Conservation (phyloP, 2,797 vertebrate species). For the Lagorchestes hirsutus region DNA sequence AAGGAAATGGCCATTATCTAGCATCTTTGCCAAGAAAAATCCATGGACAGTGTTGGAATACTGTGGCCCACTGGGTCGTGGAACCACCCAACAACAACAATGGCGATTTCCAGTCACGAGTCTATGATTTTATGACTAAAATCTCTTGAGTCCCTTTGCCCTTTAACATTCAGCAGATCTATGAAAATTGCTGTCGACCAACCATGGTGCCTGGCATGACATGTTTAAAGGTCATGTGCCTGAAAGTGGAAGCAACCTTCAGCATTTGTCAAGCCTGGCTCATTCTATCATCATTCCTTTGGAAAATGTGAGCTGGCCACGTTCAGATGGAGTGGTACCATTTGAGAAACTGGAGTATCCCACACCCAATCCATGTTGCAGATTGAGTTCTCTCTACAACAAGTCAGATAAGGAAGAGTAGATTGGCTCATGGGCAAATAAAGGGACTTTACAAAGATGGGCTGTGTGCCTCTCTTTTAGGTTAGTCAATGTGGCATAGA, state of each 20-base stretch:
- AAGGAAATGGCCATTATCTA: not conserved
- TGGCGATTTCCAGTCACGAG: not conserved
- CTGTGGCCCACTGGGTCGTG: not conserved
- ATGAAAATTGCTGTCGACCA: not conserved
- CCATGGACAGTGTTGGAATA: not conserved
- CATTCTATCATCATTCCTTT: not conserved
- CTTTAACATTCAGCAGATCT: not conserved
- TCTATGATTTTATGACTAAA: not conserved
- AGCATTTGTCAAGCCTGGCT: not conserved
- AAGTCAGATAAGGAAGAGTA: not conserved
- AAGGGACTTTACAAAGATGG: not conserved
- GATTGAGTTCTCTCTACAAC: slow-evolving; percentile 15
- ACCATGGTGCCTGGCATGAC: not conserved
- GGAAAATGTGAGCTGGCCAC: not conserved
- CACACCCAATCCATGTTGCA: slow-evolving; percentile 14
- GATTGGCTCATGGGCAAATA: slow-evolving; percentile 1
- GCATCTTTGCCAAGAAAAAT: not conserved
- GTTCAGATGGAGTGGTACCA: not conserved
- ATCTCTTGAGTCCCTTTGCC: not conserved
- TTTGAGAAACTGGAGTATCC: slow-evolving; percentile 18
- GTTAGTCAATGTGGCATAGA: not conserved
- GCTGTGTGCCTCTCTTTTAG: not conserved
- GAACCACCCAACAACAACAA: not conserved
- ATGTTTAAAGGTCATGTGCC: not conserved
- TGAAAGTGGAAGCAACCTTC: not conserved